Base-by-base conservation (phyloP, 2,888 invertebrate genomes). In the Drosophila peninsularis region DNA sequence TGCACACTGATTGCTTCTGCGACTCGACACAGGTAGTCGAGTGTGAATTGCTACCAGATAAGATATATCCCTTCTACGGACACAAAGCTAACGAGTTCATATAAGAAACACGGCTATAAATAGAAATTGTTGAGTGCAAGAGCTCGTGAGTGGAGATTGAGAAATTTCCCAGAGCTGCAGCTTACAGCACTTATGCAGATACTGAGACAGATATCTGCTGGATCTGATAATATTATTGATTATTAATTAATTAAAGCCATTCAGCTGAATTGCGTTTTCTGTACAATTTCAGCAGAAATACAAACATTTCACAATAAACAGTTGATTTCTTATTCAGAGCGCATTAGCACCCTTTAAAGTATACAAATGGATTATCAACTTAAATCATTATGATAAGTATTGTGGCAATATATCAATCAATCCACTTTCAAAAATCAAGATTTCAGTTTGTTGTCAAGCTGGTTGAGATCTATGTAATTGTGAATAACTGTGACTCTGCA, bases 11-110 rank as follows among this genome's bases (percentile, higher is more conserved):
- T 66, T 37, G 44, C 27, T 37, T 66, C 17, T 14, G 11, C 4
- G 21, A 21, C 14, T 21, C 27, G 41, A 27, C n/a, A 42, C 30
- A 36, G 45, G 30, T 53, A 68, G 50, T 39, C 27, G 42, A 14
- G 47, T 56, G 47, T 37, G 37, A 49, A 34, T 49, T 41, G 39
- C 42, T 34, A 30, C 1, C 21, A n/a, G 75, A 75, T 73, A 55
- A 56, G 58, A 52, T 60, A 63, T 58, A 58, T 32, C 24, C 45
- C n/a, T 53, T 61, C 36, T n/a, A 10, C 4, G 19, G 61, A 67
- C 74, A 30, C 52, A 5, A 27, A 11, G 27, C 17, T 13, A 45
- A 4, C 10, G 24, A 10, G 36, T 24, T 24, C 24, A 13, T 3
- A 37, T n/a, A 24, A 24, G 36, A 52, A 52, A 13, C n/a, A 0